Evolutionary conservation across 2,888 invertebrate genomes (phyloP), one percentile per base, ranked within the genome.

Genomic region (Agapostemon virescens): DNA sequence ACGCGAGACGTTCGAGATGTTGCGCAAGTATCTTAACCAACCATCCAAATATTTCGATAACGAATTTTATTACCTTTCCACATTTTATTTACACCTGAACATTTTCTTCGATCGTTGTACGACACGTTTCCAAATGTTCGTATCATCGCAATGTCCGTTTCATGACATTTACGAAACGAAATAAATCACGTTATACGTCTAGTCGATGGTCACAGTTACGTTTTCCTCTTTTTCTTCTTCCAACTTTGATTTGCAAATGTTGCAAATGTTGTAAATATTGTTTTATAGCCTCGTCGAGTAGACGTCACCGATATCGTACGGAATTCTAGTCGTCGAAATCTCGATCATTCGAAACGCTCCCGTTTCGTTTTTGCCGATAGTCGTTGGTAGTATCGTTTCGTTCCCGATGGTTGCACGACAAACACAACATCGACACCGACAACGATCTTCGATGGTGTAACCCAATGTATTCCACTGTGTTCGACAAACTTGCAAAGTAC

Each of bases 351-450:
- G 26, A 61, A 23, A 40, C 1, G 5, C 36, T 52, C 15, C 38
- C 26, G 7, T 17, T 40, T 38, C 3, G 9, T 40, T 7, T n/a
- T 20, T 20, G 55, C 1, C n/a, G n/a, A 26, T 26, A 55, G 55
- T 26, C 45, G 49, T 30, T n/a, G 33, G 4, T 23, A 36, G n/a
- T 40, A n/a, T 20, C n/a, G 52, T 40, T 55, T 20, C 33, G 17
- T 30, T 17, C 30, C 0, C n/a, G 20, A 63, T 20, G 30, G 13
- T 42, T 17, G 38, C 38, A 42, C 40, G 40, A 23, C 42, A 38
- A 67, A 74, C 42, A 61, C 23, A 17, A 26, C 26, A 15, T 45
- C 68, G 79, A 58, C 13, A 66, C 26, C 77, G 40, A 66, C 26
- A 64, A 55, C 52, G 52, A 30, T 26, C 45, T 30, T 42, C 38